Evolutionary conservation across 2,797 vertebrate species (phyloP), one percentile per base, ranked within the genome.

Genomic region (Melanogrammus aeglefinus): DNA sequence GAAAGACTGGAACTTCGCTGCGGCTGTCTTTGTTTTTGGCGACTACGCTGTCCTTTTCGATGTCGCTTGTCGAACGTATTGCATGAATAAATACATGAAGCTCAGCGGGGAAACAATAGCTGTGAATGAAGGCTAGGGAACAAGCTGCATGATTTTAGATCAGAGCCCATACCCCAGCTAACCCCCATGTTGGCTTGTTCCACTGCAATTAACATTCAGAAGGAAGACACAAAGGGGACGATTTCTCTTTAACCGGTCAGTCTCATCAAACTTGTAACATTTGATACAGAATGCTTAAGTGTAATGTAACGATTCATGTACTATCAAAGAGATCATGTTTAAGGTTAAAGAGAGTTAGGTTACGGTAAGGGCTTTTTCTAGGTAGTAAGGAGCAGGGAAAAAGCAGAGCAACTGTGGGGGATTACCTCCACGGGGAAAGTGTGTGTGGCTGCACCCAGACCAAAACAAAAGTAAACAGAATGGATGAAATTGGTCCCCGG

Each of bases 271-370:
- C 24, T 27, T 10, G 63, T 24, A 9, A n/a, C n/a, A 27, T 69
- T 69, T 27, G 57, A 63, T 69, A 69, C 24, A 27, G 63, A 69
- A 69, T 69, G 63, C n/a, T 69, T 27, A 69, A 69, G 63, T 69
- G 24, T 69, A 27, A 69, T 69, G n/a, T 27, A 69, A 69, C 27
- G 9, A 27, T 24, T 69, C 7, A 69, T 69, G 63, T 69, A 10
- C 3, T 3, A 69, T 69, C 0, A 10, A 10, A 27, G 24, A 69
- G 63, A 27, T 27, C 2, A 69, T 69, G n/a, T n/a, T n/a, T 63
- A 27, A 27, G n/a, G 63, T 27, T 69, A 69, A 27, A 27, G 63
- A 69, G 63, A 69, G 63, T 27, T 27, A 10, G 63, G 24, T 66
- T 69, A 27, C 12, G 63, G 5, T 24, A n/a, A 69, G 63, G 63